Conservation (phyloP, 2,888 invertebrate genomes). For the Dolichopus griseipennis region DNA sequence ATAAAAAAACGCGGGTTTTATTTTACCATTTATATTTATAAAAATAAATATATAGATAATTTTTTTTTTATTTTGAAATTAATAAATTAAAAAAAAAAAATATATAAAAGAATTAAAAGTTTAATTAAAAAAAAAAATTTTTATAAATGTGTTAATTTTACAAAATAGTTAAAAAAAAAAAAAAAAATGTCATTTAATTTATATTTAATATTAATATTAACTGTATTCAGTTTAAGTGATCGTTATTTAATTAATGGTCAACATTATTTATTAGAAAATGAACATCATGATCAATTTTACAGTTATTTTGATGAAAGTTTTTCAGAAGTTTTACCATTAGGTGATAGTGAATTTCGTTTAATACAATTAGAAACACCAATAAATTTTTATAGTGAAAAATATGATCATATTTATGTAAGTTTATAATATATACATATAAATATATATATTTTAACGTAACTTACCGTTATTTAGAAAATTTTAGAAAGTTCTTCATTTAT, state of each 20-base stretch:
- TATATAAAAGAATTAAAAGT: not conserved
- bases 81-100: not conserved
- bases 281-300: conserved; percentile 14
- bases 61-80: not conserved
- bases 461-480: too few relatives aligned
- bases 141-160: not conserved
- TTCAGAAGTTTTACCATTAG: conserved; percentile 28
- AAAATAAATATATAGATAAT: too few relatives aligned
- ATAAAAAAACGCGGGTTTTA: not conserved
- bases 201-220: not conserved
- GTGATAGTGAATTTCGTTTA: conserved; percentile 35
- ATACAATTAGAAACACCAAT: conserved; percentile 50
- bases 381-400: conserved; percentile 67
- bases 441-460: too few relatives aligned
- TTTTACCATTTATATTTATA: too few relatives aligned
- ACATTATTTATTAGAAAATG: not conserved
- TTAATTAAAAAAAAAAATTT: not conserved
- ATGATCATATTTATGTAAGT: conserved; percentile 77
- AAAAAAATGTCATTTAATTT: not conserved
- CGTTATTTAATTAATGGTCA: not conserved
- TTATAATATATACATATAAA: not conserved
- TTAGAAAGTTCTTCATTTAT: too few relatives aligned
- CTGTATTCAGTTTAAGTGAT: not conserved
- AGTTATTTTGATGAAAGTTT: conserved; percentile 19
- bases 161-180: not conserved